Base-by-base conservation (phyloP, 1,140 invertebrate genomes). In the Saccostrea cuccullata region DNA sequence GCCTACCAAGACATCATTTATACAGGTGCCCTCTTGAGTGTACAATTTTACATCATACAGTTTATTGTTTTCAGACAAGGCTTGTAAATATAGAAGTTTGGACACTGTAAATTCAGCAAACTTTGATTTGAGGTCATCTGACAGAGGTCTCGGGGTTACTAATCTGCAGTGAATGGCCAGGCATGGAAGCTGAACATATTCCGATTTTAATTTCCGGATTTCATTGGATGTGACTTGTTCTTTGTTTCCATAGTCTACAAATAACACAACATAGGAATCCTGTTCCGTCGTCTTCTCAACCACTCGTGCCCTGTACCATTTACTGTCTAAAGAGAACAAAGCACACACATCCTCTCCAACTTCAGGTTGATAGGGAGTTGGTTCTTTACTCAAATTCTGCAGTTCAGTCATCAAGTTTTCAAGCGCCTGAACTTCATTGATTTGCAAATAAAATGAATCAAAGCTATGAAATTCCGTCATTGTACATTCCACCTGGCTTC, bases 221-320 rank as follows among this genome's bases (percentile, higher is more conserved):
- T 55, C 70, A 55, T 40, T 55, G 70, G 64, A 83, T 8, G 40
- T 23, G 40, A 89, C 85, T 9, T 86, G 40, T 40, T 77, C 58
- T 4, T 20, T 70, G 23, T 90, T 90, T 36, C 89, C 89, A 86
- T 64, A 90, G 77, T 91, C 90, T 15, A 91, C 86, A 84, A 89
- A 91, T 5, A 40, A 77, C 8, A 89, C 88, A 56, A 11, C 55
- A 17, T 56, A 87, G 0, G 82, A 47, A 56, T 67, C 40, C 2
- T 26, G 86, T 17, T 64, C 55, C 11, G 77, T 20, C 5, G 77
- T 20, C 5, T 86, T 55, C 4, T 90, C 85, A 47, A 77, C 9
- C 1, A 91, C 89, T 84, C 85, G 88, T 55, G 88, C 89, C 23
- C 90, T 85, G 40, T 88, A 90, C 89, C 90, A 91, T 20, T 23